These are phyloP conservation scores for Dendrocincla fuliginosa DNA, from an alignment of 2,797 vertebrate species.

Conservation along the genomic window DNA sequence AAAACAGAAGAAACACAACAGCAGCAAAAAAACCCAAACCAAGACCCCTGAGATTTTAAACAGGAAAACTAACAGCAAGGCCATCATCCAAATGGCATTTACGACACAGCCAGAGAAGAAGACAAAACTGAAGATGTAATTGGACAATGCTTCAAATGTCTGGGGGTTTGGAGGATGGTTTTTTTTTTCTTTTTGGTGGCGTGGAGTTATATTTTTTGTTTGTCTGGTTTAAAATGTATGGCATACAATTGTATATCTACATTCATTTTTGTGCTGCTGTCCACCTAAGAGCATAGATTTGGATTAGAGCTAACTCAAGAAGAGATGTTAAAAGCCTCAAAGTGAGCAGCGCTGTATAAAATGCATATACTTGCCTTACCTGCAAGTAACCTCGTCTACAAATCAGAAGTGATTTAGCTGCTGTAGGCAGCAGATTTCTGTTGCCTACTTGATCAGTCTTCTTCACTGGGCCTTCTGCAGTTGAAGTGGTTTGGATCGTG, in stretches of 20 bases:
- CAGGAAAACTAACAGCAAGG: not conserved
- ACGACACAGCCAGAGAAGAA: not conserved
- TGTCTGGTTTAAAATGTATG: not conserved
- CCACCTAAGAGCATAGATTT: not conserved
- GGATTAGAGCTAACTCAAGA: not conserved
- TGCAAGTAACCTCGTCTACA: not conserved
- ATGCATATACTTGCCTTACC: not conserved
- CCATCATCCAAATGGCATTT: not conserved
- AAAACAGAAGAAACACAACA: not conserved
- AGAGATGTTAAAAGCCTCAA: not conserved
- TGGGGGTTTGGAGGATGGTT: not conserved
- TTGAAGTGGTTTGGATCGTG: not conserved
- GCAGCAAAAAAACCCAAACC: accelerated
- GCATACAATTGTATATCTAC: not conserved
- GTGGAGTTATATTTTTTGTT: not conserved
- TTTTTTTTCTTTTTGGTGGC: not conserved
- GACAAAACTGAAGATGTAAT: not conserved
- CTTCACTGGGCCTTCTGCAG: not conserved
- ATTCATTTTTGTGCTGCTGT: not conserved
- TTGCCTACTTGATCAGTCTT: not conserved
- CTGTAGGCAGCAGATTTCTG: not conserved
- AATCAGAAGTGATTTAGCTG: not conserved
- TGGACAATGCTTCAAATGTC: not conserved
- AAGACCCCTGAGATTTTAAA: not conserved
- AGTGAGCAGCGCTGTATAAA: not conserved